These are phyloP conservation scores for Capitulum mitella DNA, from an alignment of 2,888 invertebrate genomes.

Conservation along the genomic window DNA sequence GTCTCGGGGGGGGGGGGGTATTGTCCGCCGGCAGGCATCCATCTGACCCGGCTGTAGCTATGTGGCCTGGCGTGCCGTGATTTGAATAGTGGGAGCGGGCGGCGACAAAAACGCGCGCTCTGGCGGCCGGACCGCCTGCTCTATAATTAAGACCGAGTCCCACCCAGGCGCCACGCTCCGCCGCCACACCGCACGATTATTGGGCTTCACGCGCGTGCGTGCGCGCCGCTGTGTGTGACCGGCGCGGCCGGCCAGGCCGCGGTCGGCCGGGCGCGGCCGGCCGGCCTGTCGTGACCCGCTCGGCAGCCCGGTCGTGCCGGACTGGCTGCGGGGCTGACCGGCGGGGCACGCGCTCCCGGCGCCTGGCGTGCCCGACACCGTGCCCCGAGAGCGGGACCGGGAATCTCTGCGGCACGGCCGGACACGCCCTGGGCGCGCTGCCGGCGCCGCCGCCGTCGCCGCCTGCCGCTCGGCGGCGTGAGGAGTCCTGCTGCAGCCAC, in stretches of 20 bases:
- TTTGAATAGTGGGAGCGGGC: neutral
- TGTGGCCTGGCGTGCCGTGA: neutral
- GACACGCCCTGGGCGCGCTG: too few species aligned
- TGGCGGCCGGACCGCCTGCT: neutral
- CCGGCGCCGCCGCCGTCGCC: too few species aligned
- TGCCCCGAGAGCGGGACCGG: too few species aligned
- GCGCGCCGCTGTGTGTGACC: neutral
- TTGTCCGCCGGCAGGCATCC: neutral
- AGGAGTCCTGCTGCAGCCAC: too few species aligned
- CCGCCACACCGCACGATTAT: neutral
- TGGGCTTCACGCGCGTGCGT: slow-evolving; percentile 1
- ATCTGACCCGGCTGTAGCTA: neutral
- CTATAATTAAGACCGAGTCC: slow-evolving; percentile 2
- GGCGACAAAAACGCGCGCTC: neutral
- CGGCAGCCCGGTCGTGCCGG: too few species aligned
- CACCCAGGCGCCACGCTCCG: neutral
- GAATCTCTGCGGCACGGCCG: too few species aligned
- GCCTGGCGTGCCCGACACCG: too few species aligned
- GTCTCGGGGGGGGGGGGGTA: slow-evolving; percentile 58
- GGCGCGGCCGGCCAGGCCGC: too few species aligned
- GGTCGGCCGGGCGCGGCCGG: too few species aligned
- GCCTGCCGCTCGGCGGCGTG: too few species aligned
- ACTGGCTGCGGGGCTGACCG: neutral
- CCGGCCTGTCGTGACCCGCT: too few species aligned
- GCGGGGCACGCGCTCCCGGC: neutral